These are phyloP conservation scores for Australoheros facetus DNA, from an alignment of 2,797 vertebrate species.

Conservation along the genomic window DNA sequence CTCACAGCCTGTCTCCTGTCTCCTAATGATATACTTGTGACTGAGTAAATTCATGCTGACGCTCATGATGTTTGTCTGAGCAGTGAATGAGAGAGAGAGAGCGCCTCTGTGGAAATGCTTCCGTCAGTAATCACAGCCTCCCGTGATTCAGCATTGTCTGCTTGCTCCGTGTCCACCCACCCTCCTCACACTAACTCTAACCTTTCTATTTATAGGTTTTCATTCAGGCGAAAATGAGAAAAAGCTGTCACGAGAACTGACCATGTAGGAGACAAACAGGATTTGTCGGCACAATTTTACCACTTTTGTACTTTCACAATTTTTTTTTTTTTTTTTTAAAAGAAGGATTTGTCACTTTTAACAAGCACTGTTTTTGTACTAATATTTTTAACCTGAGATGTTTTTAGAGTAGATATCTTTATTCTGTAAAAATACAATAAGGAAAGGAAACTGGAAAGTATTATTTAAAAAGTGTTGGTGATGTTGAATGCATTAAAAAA, in stretches of 20 bases:
- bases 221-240: constrained; percentile 79
- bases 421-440: constrained; percentile 15
- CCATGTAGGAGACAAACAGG: constrained; percentile 44
- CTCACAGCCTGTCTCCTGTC: constrained; percentile 57
- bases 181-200: constrained; percentile 31
- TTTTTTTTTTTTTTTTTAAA: constrained; percentile 15
- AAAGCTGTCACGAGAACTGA: constrained; percentile 9
- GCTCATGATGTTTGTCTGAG: constrained; percentile 55
- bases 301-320: constrained; percentile 46
- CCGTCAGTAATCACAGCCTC: constrained; percentile 42
- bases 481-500: constrained; percentile 17
- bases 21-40: constrained; percentile 77
- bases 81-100: constrained; percentile 10
- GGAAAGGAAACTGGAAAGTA: constrained; percentile 63
- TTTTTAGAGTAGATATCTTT: constrained; percentile 10
- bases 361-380: constrained; percentile 54
- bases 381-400: constrained; percentile 17
- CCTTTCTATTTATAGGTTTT: constrained; percentile 76
- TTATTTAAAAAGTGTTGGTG: constrained; percentile 46
- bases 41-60: constrained; percentile 63
- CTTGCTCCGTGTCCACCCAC: neutral
- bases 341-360: constrained; percentile 36
- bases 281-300: constrained; percentile 49
- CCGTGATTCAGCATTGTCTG: constrained; percentile 23
- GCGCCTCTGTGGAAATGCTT: constrained; percentile 30